Conservation (phyloP, 2,113 vertebrate genomes). For the Trogon melanurus region DNA sequence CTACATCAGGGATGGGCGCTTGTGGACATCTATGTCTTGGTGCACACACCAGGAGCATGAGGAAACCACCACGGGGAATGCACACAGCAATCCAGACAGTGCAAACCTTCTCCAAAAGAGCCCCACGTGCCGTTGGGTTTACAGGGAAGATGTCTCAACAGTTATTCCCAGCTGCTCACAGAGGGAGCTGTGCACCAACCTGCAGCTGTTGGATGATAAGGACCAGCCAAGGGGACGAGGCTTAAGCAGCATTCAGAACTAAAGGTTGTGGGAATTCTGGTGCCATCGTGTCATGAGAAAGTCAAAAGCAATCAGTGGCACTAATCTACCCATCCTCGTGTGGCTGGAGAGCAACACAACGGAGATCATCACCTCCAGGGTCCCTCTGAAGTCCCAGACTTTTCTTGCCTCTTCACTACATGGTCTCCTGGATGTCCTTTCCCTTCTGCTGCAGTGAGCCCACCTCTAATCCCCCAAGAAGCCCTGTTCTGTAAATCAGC, state of each 20-base stretch:
- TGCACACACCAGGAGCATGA: neutral
- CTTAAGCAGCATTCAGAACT: neutral
- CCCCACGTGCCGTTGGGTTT: neutral
- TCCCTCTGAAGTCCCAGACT: neutral
- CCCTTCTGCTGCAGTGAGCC: neutral
- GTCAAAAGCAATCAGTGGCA: neutral
- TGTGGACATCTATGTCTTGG: neutral
- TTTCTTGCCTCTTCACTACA: neutral
- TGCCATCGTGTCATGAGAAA: neutral
- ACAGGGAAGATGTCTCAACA: neutral
- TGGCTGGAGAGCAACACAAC: neutral
- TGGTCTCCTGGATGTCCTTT: neutral
- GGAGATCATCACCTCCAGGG: rapidly evolving
- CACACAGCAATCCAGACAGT: rapidly evolving
- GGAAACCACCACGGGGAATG: neutral
- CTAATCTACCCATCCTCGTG: neutral
- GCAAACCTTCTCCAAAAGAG: neutral
- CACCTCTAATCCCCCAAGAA: neutral
- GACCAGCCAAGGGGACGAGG: neutral
- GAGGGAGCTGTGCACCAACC: neutral
- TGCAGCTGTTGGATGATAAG: neutral
- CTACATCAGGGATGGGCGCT: neutral
- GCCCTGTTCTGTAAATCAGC: neutral
- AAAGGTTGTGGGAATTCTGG: neutral
- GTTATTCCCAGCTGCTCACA: neutral